phyloP scores from a whole-genome alignment of 1,140 invertebrate species.

The Macrobrachium rosenbergii region DNA sequence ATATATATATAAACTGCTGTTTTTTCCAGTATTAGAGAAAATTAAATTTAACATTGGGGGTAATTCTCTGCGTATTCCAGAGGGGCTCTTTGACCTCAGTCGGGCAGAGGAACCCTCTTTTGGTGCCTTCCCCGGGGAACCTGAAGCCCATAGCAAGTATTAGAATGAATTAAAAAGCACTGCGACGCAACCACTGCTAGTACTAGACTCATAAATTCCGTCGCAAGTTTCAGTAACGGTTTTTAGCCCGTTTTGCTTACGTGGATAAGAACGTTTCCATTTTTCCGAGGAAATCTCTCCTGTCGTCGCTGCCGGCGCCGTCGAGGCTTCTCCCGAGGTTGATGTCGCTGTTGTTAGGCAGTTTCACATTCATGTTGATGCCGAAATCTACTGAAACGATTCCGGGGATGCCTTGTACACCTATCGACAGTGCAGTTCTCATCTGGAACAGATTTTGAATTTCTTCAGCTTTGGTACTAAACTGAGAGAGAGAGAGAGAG shows the following conservation, averaged over 20 bases:
- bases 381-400: neutral
- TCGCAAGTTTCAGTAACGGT: neutral
- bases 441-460: neutral
- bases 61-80: too few species aligned
- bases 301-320: neutral
- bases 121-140: too few species aligned
- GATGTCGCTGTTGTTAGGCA: slow-evolving; percentile 11
- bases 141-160: too few species aligned
- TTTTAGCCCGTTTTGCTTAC: neutral
- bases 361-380: neutral
- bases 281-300: neutral
- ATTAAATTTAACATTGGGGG: too few species aligned
- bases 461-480: neutral
- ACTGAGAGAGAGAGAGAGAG: neutral
- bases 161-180: too few species aligned
- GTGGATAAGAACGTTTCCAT: slow-evolving; percentile 5
- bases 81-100: too few species aligned
- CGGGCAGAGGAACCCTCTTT: too few species aligned
- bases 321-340: neutral
- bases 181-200: too few species aligned
- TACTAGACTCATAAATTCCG: too few species aligned
- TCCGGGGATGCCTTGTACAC: neutral
- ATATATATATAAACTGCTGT: too few species aligned
- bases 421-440: neutral
- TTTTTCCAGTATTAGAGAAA: too few species aligned